phyloP scores from a whole-genome alignment of 2,113 vertebrate species.

The Entelurus aequoreus region DNA sequence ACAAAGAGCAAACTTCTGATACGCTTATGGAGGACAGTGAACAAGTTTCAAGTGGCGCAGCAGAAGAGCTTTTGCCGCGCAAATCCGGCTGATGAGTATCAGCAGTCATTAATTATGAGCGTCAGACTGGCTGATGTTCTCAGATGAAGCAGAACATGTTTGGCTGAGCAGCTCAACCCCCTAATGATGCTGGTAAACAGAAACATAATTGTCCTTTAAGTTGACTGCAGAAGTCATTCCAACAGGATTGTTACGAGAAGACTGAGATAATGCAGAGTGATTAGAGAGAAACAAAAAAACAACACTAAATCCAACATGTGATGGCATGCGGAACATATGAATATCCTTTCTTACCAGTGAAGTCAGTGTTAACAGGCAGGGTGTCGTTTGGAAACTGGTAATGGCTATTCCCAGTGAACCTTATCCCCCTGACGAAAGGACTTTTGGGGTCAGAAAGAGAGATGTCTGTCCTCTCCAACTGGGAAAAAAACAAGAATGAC shows the following conservation, averaged over 20 bases:
- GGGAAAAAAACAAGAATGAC: conserved; percentile 4
- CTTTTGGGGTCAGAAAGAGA: conserved; percentile 72
- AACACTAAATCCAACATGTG: not conserved
- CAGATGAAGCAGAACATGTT: conserved; percentile 78
- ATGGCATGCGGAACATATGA: not conserved
- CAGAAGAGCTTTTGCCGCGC: conserved; percentile 49
- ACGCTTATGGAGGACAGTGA: conserved; percentile 43
- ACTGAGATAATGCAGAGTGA: conserved; percentile 22
- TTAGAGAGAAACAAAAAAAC: conserved; percentile 25
- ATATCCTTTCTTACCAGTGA: conserved; percentile 76
- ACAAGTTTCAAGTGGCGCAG: conserved; percentile 51
- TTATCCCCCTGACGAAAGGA: conserved; percentile 73
- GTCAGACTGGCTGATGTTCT: conserved; percentile 70
- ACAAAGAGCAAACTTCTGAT: not conserved
- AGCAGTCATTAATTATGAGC: conserved; percentile 74
- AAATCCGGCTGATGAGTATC: conserved; percentile 65
- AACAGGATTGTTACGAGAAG: conserved; percentile 39
- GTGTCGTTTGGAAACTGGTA: conserved; percentile 77
- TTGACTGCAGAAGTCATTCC: conserved; percentile 71
- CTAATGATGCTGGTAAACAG: conserved; percentile 77
- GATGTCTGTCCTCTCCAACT: conserved; percentile 80
- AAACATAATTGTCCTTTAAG: conserved; percentile 77
- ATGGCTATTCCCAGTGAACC: conserved; percentile 81
- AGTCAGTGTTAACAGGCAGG: conserved; percentile 78
- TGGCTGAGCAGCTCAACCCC: conserved; percentile 73